phyloP scores from a whole-genome alignment of 2,113 vertebrate species.

The Pterocles gutturalis region DNA sequence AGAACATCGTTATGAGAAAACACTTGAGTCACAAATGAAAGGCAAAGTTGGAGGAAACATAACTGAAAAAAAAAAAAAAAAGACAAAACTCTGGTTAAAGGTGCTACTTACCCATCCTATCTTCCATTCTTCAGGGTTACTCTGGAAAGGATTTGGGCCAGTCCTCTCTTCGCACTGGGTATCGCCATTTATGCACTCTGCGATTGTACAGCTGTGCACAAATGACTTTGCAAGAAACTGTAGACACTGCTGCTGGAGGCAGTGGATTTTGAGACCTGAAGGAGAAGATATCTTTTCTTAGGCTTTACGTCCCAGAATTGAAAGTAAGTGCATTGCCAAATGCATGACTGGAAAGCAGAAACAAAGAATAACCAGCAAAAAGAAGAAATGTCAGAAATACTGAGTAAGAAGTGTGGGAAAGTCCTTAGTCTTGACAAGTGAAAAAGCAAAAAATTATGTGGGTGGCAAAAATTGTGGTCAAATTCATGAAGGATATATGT shows the following conservation, averaged over 20 bases:
- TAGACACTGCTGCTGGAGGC: background rate
- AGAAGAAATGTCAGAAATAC: background rate
- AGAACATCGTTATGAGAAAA: background rate
- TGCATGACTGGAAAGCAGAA: background rate
- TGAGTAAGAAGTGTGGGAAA: background rate
- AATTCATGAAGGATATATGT: background rate
- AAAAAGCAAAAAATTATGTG: background rate
- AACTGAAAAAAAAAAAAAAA: too few relatives aligned
- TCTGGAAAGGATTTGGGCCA: background rate
- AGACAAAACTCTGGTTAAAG: background rate
- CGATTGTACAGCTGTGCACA: background rate
- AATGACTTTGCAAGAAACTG: background rate
- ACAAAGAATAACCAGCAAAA: background rate
- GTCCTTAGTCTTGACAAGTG: background rate
- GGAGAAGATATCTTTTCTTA: background rate
- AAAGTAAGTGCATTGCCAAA: background rate
- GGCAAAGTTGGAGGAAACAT: background rate
- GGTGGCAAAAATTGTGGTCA: background rate
- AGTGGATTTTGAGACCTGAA: background rate
- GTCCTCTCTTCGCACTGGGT: background rate
- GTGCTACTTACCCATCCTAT: background rate
- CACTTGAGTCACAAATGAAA: background rate
- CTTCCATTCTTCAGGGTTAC: background rate
- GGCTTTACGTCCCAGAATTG: background rate
- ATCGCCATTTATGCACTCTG: background rate